Base-by-base conservation (phyloP, 2,113 vertebrate species). In the Paraplagusia blochii region DNA sequence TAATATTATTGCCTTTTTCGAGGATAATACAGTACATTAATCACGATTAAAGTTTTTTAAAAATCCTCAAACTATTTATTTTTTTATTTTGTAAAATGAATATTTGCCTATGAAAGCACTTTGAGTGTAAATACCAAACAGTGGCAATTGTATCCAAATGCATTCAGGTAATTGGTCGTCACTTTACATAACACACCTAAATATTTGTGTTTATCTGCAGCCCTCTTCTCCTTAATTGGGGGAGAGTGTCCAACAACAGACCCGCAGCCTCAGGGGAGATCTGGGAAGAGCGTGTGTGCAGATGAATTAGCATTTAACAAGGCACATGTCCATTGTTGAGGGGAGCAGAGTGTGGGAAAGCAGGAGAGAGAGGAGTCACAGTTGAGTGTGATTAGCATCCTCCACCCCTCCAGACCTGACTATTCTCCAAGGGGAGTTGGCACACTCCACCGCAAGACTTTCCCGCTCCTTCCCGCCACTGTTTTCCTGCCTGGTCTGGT, bases 341-440 rank as follows among this genome's bases (percentile, higher is more conserved):
- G 11, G 17, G 66, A 47, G 22, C 59, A 17, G 83, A 87, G 88
- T 90, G 88, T 90, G 90, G 90, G 87, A 90, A 90, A 81, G 82
- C 81, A 2, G 45, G 76, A 12, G 80, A 43, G 80, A 85, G 83
- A 65, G 40, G 35, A 87, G 85, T 89, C 87, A 65, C 85, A 88
- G 82, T 87, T 81, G 65, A 69, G 70, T 39, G 53, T 71, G 81
- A 88, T 90, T 85, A 85, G 53, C 79, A 77, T 83, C 80, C 54
- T 61, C 51, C 47, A 14, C 62, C 66, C 74, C 67, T 39, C 51
- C 69, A 54, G 72, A 66, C 79, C 79, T 53, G 67, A 55, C 70
- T 29, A 3, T 10, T 56, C 80, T 72, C 82, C 49, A 14, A 15
- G 35, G 82, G 68, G 77, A 81, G 68, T 71, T 75, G 87, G 80